phyloP scores from a whole-genome alignment of 2,888 invertebrate genomes.

The Diarsia brunnea region DNA sequence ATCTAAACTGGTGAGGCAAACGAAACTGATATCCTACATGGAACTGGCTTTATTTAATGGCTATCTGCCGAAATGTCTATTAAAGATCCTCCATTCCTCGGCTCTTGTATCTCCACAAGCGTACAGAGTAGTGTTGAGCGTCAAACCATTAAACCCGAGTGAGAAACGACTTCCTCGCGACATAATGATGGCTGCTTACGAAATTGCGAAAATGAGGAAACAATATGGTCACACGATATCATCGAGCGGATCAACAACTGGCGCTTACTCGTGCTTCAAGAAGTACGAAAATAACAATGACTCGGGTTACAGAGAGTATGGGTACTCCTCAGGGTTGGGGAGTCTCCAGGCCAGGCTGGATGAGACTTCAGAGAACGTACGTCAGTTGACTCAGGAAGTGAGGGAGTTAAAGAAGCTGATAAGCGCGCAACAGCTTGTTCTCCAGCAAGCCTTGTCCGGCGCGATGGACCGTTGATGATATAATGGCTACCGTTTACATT shows the following conservation, averaged over 20 bases:
- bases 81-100: constrained; percentile 94
- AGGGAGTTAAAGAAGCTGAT: constrained; percentile 92
- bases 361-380: constrained; percentile 92
- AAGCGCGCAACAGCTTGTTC: constrained; percentile 88
- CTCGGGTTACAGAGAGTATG: constrained; percentile 88
- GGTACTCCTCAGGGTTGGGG: constrained; percentile 90
- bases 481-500: constrained; percentile 87
- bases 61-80: constrained; percentile 93
- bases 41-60: constrained; percentile 95
- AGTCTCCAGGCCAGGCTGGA: constrained; percentile 92
- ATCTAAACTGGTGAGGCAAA: constrained; percentile 95
- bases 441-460: constrained; percentile 87
- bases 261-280: constrained; percentile 92
- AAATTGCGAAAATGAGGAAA: constrained; percentile 94
- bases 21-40: constrained; percentile 96
- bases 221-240: constrained; percentile 93
- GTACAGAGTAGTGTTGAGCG: constrained; percentile 95
- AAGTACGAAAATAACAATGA: constrained; percentile 92
- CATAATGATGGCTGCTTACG: constrained; percentile 95
- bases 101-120: constrained; percentile 95
- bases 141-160: constrained; percentile 95
- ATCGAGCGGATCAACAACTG: constrained; percentile 92
- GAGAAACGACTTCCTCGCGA: constrained; percentile 95
- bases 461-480: constrained; percentile 88
- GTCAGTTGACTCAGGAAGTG: constrained; percentile 92